phyloP scores from a whole-genome alignment of 2,113 vertebrate genomes.

The Apteryx mantelli region DNA sequence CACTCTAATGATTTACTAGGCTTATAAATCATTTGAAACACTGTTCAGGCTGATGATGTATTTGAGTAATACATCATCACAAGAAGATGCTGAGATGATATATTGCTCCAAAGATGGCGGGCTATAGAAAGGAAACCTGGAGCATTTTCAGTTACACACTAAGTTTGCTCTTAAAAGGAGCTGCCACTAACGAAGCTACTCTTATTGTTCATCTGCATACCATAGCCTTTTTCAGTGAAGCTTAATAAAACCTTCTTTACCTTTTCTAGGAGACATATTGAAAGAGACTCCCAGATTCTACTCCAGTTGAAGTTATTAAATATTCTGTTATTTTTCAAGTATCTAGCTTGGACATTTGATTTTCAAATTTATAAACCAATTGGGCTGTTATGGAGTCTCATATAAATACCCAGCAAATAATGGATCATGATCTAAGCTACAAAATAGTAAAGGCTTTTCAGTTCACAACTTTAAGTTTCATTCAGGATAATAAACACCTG shows the following conservation, averaged over 20 bases:
- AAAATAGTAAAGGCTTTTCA: background rate
- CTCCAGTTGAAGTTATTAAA: background rate
- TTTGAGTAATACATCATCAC: conserved; percentile 67
- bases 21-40: conserved; percentile 70
- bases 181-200: background rate
- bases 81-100: conserved; percentile 57
- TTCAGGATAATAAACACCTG: background rate
- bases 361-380: background rate
- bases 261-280: background rate
- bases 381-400: background rate
- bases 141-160: background rate
- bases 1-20: conserved; percentile 55
- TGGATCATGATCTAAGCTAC: background rate
- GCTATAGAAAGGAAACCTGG: conserved; percentile 21
- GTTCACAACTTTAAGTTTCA: background rate
- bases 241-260: background rate
- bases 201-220: background rate
- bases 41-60: conserved; percentile 51
- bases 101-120: conserved; percentile 42
- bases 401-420: background rate
- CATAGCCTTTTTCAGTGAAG: background rate
- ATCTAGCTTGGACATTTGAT: background rate
- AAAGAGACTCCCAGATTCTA: background rate
- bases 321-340: background rate
- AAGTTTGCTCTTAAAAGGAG: background rate